Percentiles rank a stretch among this genome's conserved stretches.
phyloP scores from a whole-genome alignment of 2,888 invertebrate genomes.

The Microdon myrmicae region DNA sequence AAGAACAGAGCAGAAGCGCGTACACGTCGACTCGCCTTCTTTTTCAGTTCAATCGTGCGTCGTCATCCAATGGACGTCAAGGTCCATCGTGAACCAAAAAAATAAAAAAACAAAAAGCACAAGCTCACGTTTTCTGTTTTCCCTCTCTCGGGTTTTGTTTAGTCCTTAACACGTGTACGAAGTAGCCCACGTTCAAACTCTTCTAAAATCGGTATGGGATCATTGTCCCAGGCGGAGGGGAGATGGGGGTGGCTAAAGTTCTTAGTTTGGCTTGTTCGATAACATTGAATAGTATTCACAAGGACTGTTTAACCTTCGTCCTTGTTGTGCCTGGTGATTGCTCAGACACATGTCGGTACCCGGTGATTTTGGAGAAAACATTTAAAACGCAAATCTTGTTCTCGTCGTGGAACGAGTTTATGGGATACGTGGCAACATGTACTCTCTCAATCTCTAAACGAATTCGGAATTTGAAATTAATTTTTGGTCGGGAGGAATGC shows the following conservation, averaged over 20 bases:
- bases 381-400: conserved; percentile 49
- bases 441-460: too few species aligned
- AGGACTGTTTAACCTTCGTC: conserved; percentile 23
- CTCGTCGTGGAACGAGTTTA: conserved; percentile 25
- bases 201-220: conserved; percentile 42
- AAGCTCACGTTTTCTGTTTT: conserved; percentile 28
- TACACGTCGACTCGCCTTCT: conserved; percentile 34
- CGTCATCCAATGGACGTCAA: conserved; percentile 48
- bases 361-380: conserved; percentile 24
- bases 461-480: conserved; percentile 21
- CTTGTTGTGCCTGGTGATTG: neutral
- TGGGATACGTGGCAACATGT: conserved; percentile 40
- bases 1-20: conserved; percentile 42
- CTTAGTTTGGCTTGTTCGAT: conserved; percentile 39
- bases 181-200: conserved; percentile 43
- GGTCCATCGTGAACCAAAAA: conserved; percentile 47
- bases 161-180: conserved; percentile 48
- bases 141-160: conserved; percentile 26
- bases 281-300: conserved; percentile 40
- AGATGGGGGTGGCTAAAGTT: too few species aligned
- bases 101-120: too few species aligned
- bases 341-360: conserved; percentile 15
- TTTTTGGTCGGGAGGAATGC: conserved; percentile 14
- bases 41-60: conserved; percentile 25
- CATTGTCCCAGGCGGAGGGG: too few species aligned